A percentile compares a stretch with the other conserved stretches of the same genome.
Evolutionary conservation across 2,888 invertebrate species (phyloP).

Genomic region (Troides oblongomaculatus): DNA sequence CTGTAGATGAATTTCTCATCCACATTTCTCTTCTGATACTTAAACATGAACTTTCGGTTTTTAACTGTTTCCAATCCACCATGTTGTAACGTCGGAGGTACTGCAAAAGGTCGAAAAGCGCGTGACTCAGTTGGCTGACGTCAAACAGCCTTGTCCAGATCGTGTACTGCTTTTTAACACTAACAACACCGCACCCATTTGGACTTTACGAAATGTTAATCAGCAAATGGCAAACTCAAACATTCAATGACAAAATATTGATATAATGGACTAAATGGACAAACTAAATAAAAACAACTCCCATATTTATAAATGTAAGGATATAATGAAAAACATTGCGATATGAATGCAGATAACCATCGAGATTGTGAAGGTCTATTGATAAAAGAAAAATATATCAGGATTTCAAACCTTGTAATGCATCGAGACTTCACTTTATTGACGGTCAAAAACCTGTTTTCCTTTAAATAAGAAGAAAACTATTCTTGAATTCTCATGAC

Average conservation of each 20-base stretch:
- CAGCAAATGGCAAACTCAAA: not conserved
- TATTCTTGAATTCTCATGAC: constrained; percentile 1
- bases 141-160: constrained; percentile 47
- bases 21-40: no score
- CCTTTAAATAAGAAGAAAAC: constrained; percentile 7
- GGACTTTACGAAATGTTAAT: constrained; percentile 15
- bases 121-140: constrained; percentile 54
- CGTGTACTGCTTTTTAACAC: constrained; percentile 33
- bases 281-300: no score
- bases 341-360: not conserved
- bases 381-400: constrained; percentile 4
- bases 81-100: constrained; percentile 33
- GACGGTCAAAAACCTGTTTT: constrained; percentile 12
- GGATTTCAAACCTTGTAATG: constrained; percentile 11
- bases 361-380: not conserved
- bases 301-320: no score
- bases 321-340: not conserved
- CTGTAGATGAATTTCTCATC: not conserved
- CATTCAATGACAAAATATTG: not conserved
- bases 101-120: constrained; percentile 51
- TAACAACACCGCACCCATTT: constrained; percentile 31
- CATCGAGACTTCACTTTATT: not conserved
- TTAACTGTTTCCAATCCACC: constrained; percentile 27
- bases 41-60: constrained; percentile 17
- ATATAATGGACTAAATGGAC: not conserved